phyloP scores from a whole-genome alignment of 64 coral and sea anemone species.

The Cladopsammia gracilis region DNA sequence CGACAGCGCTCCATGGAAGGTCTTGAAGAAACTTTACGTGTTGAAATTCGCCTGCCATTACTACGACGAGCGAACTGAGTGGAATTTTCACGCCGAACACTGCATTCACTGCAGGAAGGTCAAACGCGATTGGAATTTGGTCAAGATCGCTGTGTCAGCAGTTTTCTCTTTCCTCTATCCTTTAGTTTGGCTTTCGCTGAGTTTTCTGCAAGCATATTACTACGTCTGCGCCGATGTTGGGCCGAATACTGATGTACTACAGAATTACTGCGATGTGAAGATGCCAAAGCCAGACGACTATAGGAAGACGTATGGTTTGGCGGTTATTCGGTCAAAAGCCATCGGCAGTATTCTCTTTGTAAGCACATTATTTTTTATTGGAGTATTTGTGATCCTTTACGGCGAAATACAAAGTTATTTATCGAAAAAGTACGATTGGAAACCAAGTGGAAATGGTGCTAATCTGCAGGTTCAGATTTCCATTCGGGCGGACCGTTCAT shows the following conservation, averaged over 20 bases:
- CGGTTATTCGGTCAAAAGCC: conserved; percentile 10
- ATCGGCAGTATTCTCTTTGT: neutral
- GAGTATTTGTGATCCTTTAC: conserved; percentile 22
- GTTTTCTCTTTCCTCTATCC: conserved; percentile 29
- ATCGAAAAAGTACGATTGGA: neutral
- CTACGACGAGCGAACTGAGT: neutral
- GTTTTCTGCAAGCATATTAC: conserved; percentile 40
- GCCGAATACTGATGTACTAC: neutral
- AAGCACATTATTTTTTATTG: neutral
- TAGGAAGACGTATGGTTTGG: neutral
- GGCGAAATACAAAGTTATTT: conserved; percentile 20
- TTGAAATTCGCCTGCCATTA: conserved; percentile 10
- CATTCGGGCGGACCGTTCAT: neutral
- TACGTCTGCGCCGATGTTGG: conserved; percentile 21
- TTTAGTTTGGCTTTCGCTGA: neutral
- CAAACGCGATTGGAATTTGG: conserved; percentile 22
- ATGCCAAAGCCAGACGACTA: neutral
- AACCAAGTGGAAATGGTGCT: neutral
- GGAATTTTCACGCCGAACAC: neutral
- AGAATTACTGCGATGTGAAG: neutral
- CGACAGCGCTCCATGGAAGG: conserved; percentile 59
- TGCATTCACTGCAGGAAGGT: neutral
- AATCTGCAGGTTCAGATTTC: neutral
- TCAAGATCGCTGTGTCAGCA: conserved; percentile 3
- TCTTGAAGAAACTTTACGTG: conserved; percentile 27